Base-by-base conservation (phyloP, 2,888 invertebrate species). In the Coelogynopora nodosa region DNA sequence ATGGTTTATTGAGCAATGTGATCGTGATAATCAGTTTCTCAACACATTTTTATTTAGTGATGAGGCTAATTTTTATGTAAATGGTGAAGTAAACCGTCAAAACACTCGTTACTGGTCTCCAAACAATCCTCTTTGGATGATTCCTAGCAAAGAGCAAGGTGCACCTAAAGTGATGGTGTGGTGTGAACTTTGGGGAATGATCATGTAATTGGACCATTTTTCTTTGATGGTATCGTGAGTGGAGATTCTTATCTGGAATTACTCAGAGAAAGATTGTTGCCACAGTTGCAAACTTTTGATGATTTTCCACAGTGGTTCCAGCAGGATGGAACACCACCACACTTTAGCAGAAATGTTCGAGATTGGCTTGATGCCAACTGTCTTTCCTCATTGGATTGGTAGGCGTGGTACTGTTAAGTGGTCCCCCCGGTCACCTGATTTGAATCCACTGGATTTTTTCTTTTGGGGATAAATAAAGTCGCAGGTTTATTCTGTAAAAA, bases 391-490 rank as follows among this genome's bases (percentile, higher is more conserved):
- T n/a, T 86, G 85, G 85, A 86, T 86, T 84, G 86, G 86, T 27
- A 2, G 31, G 18, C 67, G 86, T 26, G 86, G 86, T 84, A 26
- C 86, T 30, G 30, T 86, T 18, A 30, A 86, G 86, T 28, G 85
- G 86, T 84, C 86, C n/a, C n/a, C n/a, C n/a, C n/a, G n/a, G n/a
- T n/a, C n/a, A 29, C 86, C 84, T 30, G 31, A 86, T 86, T 67
- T 86, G 13, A 86, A 27, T 27, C 86, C 27, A 26, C 81, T 86
- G 67, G 86, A 86, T 74, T 86, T 27, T 86, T 86, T 86, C 29
- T 74, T 86, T 84, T 86, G 86, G 85, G 86, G 86, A 86, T 74
- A 86, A 30, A 67, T 86, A 67, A 86, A 86, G 67, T 67, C 85
- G 49, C 18, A 49, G 49, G 49, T 49, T 49, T 49, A 49, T 49